These are phyloP conservation scores for Caloenas nicobarica DNA, from an alignment of 2,113 vertebrate genomes.

Conservation along the genomic window DNA sequence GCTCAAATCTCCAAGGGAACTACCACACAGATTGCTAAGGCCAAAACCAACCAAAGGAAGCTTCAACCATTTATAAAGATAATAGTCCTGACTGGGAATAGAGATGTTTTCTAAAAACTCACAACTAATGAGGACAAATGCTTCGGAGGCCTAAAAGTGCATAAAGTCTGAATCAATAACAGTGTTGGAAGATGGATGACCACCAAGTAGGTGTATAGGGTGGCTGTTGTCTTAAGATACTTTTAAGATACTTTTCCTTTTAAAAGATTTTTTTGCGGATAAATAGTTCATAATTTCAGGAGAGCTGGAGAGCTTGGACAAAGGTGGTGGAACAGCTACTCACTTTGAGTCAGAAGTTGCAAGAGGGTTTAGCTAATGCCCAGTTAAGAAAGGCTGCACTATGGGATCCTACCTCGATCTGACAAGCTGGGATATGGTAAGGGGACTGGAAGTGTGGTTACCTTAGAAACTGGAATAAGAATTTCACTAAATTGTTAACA, in stretches of 20 bases:
- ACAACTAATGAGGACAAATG: background rate
- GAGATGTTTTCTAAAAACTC: background rate
- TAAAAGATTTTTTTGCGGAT: background rate
- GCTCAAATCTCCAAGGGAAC: background rate
- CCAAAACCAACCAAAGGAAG: background rate
- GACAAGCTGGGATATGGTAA: background rate
- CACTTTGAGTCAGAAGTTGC: background rate
- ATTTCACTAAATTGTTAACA: conserved; percentile 83
- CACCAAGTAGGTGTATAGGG: background rate
- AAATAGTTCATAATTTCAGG: background rate
- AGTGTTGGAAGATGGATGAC: background rate
- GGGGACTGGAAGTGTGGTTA: background rate
- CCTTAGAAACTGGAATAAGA: conserved; percentile 54
- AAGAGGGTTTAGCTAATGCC: background rate
- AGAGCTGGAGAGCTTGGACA: background rate
- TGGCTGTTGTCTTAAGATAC: background rate
- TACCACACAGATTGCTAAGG: background rate
- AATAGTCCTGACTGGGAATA: background rate
- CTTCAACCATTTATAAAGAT: background rate
- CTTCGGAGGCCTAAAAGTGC: background rate
- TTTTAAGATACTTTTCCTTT: background rate
- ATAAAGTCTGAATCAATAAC: background rate
- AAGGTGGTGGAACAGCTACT: background rate
- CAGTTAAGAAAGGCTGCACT: background rate
- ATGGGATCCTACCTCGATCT: background rate